Evolutionary conservation across 1,140 invertebrate genomes (phyloP), one percentile per base, ranked within the genome.

Genomic region (Venustaconcha ellipsiformis): DNA sequence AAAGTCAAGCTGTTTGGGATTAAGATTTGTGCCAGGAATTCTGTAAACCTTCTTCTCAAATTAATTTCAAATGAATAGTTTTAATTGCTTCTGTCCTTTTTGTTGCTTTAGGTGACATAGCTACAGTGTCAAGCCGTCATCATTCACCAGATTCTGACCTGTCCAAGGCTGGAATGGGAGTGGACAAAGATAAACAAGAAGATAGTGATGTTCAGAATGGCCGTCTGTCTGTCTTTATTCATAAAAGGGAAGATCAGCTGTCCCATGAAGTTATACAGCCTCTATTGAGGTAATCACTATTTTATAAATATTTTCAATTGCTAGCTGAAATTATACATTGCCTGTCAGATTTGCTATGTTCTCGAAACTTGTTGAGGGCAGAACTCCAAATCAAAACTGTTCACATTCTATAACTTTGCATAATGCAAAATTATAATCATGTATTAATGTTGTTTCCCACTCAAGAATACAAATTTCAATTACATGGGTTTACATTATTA

Each of bases 191-290:
- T 37, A 83, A 81, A 64, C 67, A 64, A 18, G 85, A 89, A 26
- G 87, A 89, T 71, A 78, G 74, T 67, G 84, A 87, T 64, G 79
- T 86, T 20, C 85, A 87, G 71, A 87, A 88, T 74, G 86, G 88
- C 13, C 79, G 85, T 18, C 79, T 89, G 48, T 87, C 89, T 57
- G 86, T 90, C 15, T 88, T 88, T 75, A 79, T 90, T 11, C 88
- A 90, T 80, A 90, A 90, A 77, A 67, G 87, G 74, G 87, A 86
- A 57, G 89, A 90, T 70, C 89, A 90, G 80, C 81, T 85, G 23
- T 86, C 88, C n/a, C 87, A 89, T 81, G 88, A 90, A 72, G 83
- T 90, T 60, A 88, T 90, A 65, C 88, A 90, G 67, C 85, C 86
- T 56, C 72, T 90, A 15, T 79, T 90, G 8, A 88, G 86, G 87